These are phyloP conservation scores for Nephrotoma appendiculata DNA, from an alignment of 2,888 invertebrate genomes.

Conservation along the genomic window DNA sequence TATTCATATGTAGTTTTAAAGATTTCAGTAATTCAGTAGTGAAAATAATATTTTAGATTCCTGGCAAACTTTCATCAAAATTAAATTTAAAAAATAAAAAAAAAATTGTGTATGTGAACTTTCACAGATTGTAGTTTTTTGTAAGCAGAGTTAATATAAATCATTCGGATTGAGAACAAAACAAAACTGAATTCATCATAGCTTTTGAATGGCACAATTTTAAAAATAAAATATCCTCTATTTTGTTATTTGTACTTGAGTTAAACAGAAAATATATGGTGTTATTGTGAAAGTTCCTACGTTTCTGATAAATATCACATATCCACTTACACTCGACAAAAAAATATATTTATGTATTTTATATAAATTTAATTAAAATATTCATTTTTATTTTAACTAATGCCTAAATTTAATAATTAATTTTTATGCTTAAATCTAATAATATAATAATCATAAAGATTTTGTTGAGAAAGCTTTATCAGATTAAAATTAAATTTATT, in stretches of 20 bases:
- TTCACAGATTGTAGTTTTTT: not conserved
- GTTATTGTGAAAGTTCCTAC: not conserved
- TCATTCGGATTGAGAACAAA: not conserved
- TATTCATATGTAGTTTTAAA: not conserved
- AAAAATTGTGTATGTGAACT: not conserved
- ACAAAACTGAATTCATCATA: not conserved
- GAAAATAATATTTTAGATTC: not conserved
- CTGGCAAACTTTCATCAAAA: not conserved
- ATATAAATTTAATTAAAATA: constrained; percentile 1
- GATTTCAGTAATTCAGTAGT: not conserved
- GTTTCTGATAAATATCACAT: not conserved
- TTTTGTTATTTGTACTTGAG: not conserved
- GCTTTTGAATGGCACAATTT: not conserved
- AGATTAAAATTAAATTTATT: not conserved
- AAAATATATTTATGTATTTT: not conserved
- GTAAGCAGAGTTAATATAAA: not conserved
- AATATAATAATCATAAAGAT: constrained; percentile 1
- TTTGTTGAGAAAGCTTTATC: constrained; percentile 5
- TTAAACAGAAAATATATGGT: not conserved
- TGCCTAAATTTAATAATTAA: not conserved
- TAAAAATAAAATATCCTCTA: not conserved
- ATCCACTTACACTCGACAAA: not conserved
- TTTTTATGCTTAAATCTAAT: not conserved
- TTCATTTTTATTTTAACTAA: not conserved
- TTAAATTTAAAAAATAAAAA: not conserved